These are phyloP conservation scores for Spongilla lacustris DNA, from an alignment of 37 sponge, comb jelly and placozoan species.

Conservation along the genomic window DNA sequence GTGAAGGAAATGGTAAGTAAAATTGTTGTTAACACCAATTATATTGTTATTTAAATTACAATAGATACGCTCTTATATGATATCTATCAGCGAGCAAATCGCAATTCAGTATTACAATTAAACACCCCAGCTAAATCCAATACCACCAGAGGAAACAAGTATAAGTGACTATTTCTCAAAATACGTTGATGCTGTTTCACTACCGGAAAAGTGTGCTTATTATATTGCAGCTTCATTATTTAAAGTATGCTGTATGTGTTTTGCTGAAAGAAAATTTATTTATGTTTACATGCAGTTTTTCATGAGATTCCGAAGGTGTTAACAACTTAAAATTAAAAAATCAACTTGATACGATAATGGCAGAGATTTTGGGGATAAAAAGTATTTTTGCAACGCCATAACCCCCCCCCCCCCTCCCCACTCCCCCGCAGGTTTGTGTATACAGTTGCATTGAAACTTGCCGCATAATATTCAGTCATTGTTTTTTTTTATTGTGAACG, in stretches of 20 bases:
- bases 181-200: conserved; percentile 53
- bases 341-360: conserved; percentile 29
- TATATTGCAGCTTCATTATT: conserved; percentile 52
- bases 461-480: too few species aligned
- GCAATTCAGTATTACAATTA: conserved; percentile 35
- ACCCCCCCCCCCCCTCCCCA: too few species aligned
- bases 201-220: conserved; percentile 40
- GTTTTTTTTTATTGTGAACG: too few species aligned
- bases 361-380: conserved; percentile 21
- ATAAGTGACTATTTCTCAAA: conserved; percentile 78
- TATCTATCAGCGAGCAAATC: conserved; percentile 54
- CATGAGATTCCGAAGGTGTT: conserved; percentile 53
- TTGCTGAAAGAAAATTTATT: too few species aligned
- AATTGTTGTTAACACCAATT: not conserved
- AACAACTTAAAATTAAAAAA: conserved; percentile 49
- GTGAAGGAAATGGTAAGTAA: conserved; percentile 54
- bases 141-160: conserved; percentile 40
- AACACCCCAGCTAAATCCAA: conserved; percentile 70
- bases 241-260: conserved; percentile 37
- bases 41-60: not conserved
- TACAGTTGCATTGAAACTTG: too few species aligned
- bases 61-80: conserved; percentile 62
- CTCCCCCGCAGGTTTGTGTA: conserved; percentile 52
- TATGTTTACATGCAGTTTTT: conserved; percentile 31
- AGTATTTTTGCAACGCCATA: conserved; percentile 48